Evolutionary conservation across 2,888 invertebrate genomes (phyloP), one percentile per base, ranked within the genome.

Genomic region (Frankliniella intonsa): DNA sequence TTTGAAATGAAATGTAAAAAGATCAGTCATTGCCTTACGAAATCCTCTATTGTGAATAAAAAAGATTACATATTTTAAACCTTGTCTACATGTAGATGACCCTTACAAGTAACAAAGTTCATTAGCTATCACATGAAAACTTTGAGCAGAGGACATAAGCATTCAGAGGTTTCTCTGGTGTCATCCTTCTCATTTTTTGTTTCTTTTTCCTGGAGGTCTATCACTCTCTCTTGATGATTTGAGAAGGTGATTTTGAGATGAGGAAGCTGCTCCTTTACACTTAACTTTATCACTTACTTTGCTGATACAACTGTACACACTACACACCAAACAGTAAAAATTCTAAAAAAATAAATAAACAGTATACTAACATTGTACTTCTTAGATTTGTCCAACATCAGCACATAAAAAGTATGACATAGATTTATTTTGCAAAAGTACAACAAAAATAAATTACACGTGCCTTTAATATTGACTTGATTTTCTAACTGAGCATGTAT

Each of bases 401-500:
- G 62, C 62, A 5, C 3, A 62, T 62, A 5, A 76, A 10, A 76
- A 9, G 69, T 12, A 25, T 9, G 12, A 25, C 69, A 76, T n/a
- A 12, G 11, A 76, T 25, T 22, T 38, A 38, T 38, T 38, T 38
- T 38, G 38, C 38, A 38, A 38, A 38, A 38, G 38, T 38, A 38
- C 38, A 38, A 25, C 69, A 76, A 12, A 10, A 25, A 76, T 76
- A 76, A 76, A 76, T 76, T 76, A 76, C 17, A 76, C 8, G 22
- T n/a, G 25, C 22, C 69, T 25, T 76, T 62, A 62, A 19, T 3
- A 38, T 62, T 62, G 62, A 65, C 22, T 69, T 69, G 69, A 22
- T 69, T 82, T 82, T 49, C 83, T 83, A 81, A 83, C 69, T 62
- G 55, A 81, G 51, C 22, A 10, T 25, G 69, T 25, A 22, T 25